Conservation (phyloP, 2,113 vertebrate species). For the Tamias sibiricus region DNA sequence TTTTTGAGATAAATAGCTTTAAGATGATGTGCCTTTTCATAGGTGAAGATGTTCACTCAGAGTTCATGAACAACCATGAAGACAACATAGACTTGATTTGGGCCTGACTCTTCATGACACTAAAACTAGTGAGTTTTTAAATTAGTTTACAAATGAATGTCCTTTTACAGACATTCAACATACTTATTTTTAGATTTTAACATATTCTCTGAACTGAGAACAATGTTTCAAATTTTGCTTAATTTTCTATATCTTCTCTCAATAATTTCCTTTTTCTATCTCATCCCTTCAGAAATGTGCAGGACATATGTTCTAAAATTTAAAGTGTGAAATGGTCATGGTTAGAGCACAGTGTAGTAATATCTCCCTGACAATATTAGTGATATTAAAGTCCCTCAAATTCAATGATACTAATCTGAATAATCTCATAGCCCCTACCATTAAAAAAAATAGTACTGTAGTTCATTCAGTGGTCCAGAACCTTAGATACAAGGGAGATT, state of each 20-base stretch:
- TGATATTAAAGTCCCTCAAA: background rate
- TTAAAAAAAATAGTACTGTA: background rate
- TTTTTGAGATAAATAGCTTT: background rate
- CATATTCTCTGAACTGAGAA: background rate
- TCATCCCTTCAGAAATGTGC: background rate
- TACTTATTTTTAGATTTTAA: background rate
- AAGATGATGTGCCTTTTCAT: background rate
- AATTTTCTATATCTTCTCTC: background rate
- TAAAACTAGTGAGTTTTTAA: background rate
- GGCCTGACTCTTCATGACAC: background rate
- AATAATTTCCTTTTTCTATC: background rate
- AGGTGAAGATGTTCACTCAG: background rate
- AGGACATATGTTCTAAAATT: background rate
- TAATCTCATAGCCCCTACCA: background rate
- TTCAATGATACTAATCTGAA: background rate
- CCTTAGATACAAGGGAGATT: background rate
- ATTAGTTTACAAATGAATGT: background rate
- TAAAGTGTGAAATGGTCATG: background rate
- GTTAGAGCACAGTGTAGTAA: background rate
- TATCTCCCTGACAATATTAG: background rate
- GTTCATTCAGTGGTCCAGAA: background rate
- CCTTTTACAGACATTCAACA: background rate
- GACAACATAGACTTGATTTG: background rate
- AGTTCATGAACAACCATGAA: background rate
- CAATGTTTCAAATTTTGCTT: background rate